Evolutionary conservation across 2,888 invertebrate genomes (phyloP).

Genomic region (Dasysyrphus albostriatus): DNA sequence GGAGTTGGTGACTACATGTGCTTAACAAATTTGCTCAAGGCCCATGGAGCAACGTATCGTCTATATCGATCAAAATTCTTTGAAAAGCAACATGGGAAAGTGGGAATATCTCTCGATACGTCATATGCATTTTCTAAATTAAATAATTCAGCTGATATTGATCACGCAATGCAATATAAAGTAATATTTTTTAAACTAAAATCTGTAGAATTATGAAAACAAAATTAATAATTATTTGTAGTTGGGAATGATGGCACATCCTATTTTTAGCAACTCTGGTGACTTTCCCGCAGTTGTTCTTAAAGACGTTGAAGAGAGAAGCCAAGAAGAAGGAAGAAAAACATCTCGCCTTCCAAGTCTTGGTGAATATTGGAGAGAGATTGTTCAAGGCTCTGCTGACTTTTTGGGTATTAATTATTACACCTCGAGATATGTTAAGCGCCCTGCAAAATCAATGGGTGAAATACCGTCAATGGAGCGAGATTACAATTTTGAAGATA

Average conservation of each 20-base stretch:
- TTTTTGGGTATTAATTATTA: conserved; percentile 81
- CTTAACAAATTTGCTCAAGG: conserved; percentile 83
- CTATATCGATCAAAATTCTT: conserved; percentile 83
- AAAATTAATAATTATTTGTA: conserved; percentile 44
- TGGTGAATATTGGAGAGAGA: conserved; percentile 72
- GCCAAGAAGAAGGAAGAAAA: conserved; percentile 79
- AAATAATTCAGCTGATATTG: conserved; percentile 70
- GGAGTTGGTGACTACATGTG: conserved; percentile 85
- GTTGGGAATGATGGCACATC: conserved; percentile 82
- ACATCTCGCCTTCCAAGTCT: conserved; percentile 79
- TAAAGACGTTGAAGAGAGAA: conserved; percentile 79
- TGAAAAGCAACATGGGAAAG: conserved; percentile 79
- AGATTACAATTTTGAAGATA: conserved; percentile 81
- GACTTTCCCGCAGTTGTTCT: conserved; percentile 81
- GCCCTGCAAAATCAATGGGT: conserved; percentile 76
- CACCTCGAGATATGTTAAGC: conserved; percentile 78
- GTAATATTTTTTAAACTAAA: conserved; percentile 63
- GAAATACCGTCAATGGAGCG: conserved; percentile 85
- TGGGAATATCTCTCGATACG: conserved; percentile 79
- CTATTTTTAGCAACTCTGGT: conserved; percentile 79
- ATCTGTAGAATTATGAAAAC: too few relatives aligned
- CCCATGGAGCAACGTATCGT: conserved; percentile 81
- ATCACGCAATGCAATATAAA: conserved; percentile 78
- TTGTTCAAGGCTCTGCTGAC: conserved; percentile 78
- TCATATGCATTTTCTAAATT: conserved; percentile 78